Conservation (phyloP, 2,797 vertebrate species). For the Champsocephalus esox region DNA sequence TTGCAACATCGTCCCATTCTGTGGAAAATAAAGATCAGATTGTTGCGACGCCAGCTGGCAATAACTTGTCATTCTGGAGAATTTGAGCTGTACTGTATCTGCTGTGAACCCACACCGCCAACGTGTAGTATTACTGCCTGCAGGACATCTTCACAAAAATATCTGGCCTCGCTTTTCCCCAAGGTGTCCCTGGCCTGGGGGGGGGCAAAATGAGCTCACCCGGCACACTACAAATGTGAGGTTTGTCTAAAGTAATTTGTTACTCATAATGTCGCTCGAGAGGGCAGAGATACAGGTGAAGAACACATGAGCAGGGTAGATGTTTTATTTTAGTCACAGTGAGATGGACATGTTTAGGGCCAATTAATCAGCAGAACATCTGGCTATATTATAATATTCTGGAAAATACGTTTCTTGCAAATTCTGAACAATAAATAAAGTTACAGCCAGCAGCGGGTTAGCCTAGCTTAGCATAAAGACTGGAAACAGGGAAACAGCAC, state of each 20-base stretch:
- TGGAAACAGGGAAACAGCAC: neutral
- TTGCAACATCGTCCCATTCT: slow-evolving; percentile 11
- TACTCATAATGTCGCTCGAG: no score
- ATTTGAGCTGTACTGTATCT: slow-evolving; percentile 62
- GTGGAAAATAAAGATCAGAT: slow-evolving; percentile 13
- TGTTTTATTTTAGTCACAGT: neutral
- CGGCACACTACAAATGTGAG: neutral
- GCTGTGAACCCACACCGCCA: slow-evolving; percentile 38
- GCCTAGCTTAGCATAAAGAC: neutral
- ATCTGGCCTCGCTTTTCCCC: slow-evolving; percentile 30
- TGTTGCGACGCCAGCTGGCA: slow-evolving; percentile 9
- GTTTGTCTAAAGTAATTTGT: neutral
- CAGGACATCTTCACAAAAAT: slow-evolving; percentile 42
- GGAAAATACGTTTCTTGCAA: neutral
- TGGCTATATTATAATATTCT: neutral
- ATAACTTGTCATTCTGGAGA: slow-evolving; percentile 23
- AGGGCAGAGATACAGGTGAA: neutral
- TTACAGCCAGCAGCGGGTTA: neutral
- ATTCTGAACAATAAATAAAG: neutral
- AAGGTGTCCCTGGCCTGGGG: slow-evolving; percentile 16
- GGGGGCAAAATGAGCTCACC: neutral
- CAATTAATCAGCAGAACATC: neutral
- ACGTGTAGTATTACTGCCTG: slow-evolving; percentile 51
- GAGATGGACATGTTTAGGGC: neutral
- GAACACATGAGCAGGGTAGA: neutral